phyloP scores from a whole-genome alignment of 35 echinoderm and acorn worm genomes.

The Amphiura filiformis region DNA sequence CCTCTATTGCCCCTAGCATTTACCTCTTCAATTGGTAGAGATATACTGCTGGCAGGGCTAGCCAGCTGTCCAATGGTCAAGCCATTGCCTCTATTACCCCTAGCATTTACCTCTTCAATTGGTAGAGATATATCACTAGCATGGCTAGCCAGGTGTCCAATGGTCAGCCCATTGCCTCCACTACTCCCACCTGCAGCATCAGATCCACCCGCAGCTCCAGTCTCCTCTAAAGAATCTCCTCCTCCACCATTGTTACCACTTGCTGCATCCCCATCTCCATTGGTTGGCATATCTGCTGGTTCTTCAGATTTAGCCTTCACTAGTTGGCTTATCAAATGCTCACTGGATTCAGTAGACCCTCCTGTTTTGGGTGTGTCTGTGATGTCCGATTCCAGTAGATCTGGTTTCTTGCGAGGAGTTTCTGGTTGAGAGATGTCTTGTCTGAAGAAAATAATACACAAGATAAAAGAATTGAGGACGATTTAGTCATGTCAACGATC shows the following conservation, averaged over 20 bases:
- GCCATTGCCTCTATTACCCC: background rate
- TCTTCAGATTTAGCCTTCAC: background rate
- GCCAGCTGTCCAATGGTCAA: background rate
- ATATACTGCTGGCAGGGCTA: background rate
- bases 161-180: background rate
- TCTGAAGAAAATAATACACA: background rate
- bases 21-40: background rate
- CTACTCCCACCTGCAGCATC: background rate
- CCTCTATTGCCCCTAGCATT: background rate
- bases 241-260: background rate
- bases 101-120: background rate
- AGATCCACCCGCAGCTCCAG: slow-evolving; percentile 4
- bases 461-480: background rate
- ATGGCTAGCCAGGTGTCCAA: slow-evolving; percentile 8
- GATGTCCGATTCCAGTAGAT: background rate
- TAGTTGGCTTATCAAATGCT: too few species aligned
- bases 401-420: background rate
- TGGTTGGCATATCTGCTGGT: background rate
- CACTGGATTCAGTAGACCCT: background rate
- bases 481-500: background rate
- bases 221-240: background rate
- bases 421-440: background rate
- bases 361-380: background rate
- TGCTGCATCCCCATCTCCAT: background rate
- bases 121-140: background rate